Evolutionary conservation across 2,797 vertebrate genomes (phyloP).

Genomic region (Gambelia wislizenii): DNA sequence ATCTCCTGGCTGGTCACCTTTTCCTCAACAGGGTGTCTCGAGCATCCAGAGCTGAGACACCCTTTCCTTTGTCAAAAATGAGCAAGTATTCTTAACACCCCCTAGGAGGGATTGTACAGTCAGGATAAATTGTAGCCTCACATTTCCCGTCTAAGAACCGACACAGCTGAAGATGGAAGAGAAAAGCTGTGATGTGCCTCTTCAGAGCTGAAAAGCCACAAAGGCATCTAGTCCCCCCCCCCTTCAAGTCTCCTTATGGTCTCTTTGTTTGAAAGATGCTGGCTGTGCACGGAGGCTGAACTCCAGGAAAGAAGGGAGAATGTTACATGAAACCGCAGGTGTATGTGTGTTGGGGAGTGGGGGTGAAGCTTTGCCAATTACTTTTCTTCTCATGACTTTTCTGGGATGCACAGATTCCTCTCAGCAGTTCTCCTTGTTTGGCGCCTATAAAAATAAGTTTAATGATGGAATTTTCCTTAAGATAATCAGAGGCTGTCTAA

Average conservation of each 20-base stretch:
- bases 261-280: constrained; percentile 53
- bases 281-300: constrained; percentile 65
- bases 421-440: constrained; percentile 79
- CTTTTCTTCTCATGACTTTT: constrained; percentile 75
- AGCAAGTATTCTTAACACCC: too few species aligned
- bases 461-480: constrained; percentile 83
- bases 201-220: background rate
- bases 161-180: constrained; percentile 44
- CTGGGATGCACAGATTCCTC: constrained; percentile 74
- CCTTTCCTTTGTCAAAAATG: too few species aligned
- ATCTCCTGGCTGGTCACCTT: too few species aligned
- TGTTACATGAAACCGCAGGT: constrained; percentile 77
- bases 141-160: constrained; percentile 22
- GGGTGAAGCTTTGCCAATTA: constrained; percentile 75
- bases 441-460: constrained; percentile 83
- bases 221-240: background rate
- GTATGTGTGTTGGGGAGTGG: constrained; percentile 30
- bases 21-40: too few species aligned
- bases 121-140: background rate
- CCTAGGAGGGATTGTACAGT: background rate
- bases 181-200: constrained; percentile 45
- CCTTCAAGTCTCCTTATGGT: background rate
- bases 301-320: constrained; percentile 69
- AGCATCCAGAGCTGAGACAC: too few species aligned
- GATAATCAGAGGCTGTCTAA: constrained; percentile 84